A percentile compares a stretch with the other conserved stretches of the same genome.
These are phyloP conservation scores for Ranitomeya variabilis DNA, from an alignment of 2,113 vertebrate species.

Conservation along the genomic window DNA sequence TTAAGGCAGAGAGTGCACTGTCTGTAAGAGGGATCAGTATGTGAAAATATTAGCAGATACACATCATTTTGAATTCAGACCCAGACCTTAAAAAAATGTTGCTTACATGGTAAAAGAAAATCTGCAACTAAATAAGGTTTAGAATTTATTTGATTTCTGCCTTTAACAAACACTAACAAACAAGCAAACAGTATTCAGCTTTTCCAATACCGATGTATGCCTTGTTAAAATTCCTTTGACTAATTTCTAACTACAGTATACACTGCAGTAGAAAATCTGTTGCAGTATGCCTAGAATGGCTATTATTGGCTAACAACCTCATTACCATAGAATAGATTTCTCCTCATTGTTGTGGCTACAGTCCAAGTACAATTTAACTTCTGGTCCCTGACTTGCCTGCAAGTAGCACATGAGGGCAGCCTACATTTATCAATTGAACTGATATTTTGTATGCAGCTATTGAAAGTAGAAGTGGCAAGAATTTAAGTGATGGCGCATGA, in stretches of 20 bases:
- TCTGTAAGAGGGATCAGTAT: too few relatives aligned
- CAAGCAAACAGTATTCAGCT: neutral
- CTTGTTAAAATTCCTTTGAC: slow-evolving; percentile 40
- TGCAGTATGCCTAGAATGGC: slow-evolving; percentile 26
- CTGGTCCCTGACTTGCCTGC: neutral
- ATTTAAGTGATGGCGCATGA: too few relatives aligned
- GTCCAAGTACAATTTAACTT: slow-evolving; percentile 37
- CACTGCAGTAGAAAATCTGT: slow-evolving; percentile 54
- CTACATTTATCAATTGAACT: neutral
- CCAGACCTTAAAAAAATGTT: neutral
- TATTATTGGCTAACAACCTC: slow-evolving; percentile 45
- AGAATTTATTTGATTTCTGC: neutral
- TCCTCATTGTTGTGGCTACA: slow-evolving; percentile 46
- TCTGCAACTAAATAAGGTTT: neutral
- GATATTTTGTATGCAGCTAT: slow-evolving; percentile 10
- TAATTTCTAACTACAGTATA: slow-evolving; percentile 50
- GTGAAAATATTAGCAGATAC: neutral
- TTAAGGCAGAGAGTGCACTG: too few relatives aligned
- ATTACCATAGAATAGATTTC: slow-evolving; percentile 34
- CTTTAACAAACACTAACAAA: neutral
- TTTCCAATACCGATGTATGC: neutral
- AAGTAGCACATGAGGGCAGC: neutral
- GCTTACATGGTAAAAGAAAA: neutral
- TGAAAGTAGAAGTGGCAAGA: neutral
- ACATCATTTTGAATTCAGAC: neutral